Percentiles rank a stretch among this genome's conserved stretches.
These are phyloP conservation scores for Linepithema humile DNA, from an alignment of 1,140 invertebrate genomes.

Conservation along the genomic window DNA sequence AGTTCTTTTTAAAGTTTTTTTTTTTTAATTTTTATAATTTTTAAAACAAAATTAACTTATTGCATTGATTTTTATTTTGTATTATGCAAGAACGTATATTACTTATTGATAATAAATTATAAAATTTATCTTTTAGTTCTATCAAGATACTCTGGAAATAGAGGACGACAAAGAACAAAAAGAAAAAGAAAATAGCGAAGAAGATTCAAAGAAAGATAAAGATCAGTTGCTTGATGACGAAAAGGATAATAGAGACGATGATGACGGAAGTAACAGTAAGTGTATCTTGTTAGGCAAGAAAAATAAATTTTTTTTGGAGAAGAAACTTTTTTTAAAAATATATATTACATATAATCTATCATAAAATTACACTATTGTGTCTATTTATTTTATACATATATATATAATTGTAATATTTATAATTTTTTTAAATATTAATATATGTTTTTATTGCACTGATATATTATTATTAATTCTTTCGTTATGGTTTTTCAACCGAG, in stretches of 20 bases:
- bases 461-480: constrained; percentile 4
- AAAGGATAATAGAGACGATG: constrained; percentile 73
- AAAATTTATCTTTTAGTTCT: constrained; percentile 88
- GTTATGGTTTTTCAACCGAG: too few species aligned
- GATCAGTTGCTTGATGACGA: constrained; percentile 75
- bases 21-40: too few species aligned
- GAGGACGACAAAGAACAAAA: constrained; percentile 85
- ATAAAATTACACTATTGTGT: background rate
- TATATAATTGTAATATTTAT: too few species aligned
- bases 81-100: too few species aligned
- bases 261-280: constrained; percentile 75
- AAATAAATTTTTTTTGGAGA: background rate
- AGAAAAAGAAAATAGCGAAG: constrained; percentile 78
- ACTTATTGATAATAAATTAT: too few species aligned
- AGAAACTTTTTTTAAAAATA: background rate
- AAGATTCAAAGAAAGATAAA: constrained; percentile 76
- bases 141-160: constrained; percentile 94
- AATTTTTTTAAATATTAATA: background rate
- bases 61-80: too few species aligned
- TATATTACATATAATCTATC: background rate
- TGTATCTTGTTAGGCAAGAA: too few species aligned
- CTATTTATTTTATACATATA: background rate
- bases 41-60: too few species aligned
- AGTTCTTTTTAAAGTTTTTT: too few species aligned
- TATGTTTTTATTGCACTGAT: background rate